Conservation (phyloP, 2,888 invertebrate genomes). For the Hanleya hanleyi region DNA sequence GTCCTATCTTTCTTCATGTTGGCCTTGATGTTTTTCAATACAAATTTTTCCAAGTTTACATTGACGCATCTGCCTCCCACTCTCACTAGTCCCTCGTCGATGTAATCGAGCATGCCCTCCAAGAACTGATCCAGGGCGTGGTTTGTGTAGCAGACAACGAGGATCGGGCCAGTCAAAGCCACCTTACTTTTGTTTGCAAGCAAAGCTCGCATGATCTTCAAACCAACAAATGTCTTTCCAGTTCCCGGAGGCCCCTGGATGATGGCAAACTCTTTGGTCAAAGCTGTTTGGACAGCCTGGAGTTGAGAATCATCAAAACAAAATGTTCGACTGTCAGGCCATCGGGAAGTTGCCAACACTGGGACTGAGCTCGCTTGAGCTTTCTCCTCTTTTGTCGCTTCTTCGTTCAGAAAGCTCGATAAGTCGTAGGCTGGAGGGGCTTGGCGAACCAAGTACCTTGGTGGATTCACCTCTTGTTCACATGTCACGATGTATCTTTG, state of each 20-base stretch:
- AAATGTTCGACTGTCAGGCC: constrained; percentile 44
- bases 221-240: constrained; percentile 53
- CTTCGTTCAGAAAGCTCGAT: neutral
- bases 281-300: constrained; percentile 44
- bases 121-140: constrained; percentile 91
- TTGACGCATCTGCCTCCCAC: constrained; percentile 83
- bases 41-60: constrained; percentile 29
- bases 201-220: constrained; percentile 75
- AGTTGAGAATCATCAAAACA: constrained; percentile 52
- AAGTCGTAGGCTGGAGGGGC: neutral
- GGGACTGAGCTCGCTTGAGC: neutral
- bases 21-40: constrained; percentile 12
- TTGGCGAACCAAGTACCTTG: constrained; percentile 70
- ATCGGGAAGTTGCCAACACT: constrained; percentile 17
- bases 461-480: constrained; percentile 62
- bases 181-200: constrained; percentile 76
- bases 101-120: constrained; percentile 74
- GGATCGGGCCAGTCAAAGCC: constrained; percentile 76
- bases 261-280: constrained; percentile 48
- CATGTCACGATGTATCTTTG: constrained; percentile 80
- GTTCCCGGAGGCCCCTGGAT: constrained; percentile 57
- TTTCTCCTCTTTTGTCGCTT: neutral
- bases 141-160: constrained; percentile 89
- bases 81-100: constrained; percentile 77
- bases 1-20: neutral